Conservation (phyloP, 2,113 vertebrate genomes). For the Tyto alba region DNA sequence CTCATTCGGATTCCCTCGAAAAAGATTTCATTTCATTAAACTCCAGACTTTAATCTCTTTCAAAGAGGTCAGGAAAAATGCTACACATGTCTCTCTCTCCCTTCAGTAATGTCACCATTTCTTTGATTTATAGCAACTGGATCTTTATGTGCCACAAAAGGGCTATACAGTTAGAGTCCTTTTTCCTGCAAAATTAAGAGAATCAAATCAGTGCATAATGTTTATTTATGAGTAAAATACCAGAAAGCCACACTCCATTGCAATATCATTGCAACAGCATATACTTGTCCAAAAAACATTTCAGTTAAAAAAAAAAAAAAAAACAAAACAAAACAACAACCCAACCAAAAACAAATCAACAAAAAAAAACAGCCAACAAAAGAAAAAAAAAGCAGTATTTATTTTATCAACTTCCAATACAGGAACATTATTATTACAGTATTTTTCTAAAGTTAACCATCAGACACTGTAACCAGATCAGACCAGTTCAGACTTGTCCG, state of each 20-base stretch:
- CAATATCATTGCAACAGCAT: background rate
- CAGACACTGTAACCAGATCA: background rate
- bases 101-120: constrained; percentile 39
- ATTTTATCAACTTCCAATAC: background rate
- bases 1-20: constrained; percentile 35
- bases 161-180: background rate
- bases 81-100: background rate
- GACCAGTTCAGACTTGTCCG: background rate
- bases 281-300: background rate
- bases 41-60: constrained; percentile 58
- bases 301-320: background rate
- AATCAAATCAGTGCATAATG: background rate
- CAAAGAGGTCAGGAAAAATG: constrained; percentile 53
- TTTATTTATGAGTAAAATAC: constrained; percentile 25
- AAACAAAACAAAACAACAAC: no score
- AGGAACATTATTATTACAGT: background rate
- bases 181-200: constrained; percentile 52
- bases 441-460: background rate
- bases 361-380: no score
- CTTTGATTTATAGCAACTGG: constrained; percentile 63
- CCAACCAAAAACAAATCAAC: no score
- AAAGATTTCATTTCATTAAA: constrained; percentile 71
- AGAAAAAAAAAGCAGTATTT: background rate
- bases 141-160: constrained; percentile 43
- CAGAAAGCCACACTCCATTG: background rate